phyloP scores from a whole-genome alignment of 2,113 vertebrate species.

The Dissostichus mawsoni region DNA sequence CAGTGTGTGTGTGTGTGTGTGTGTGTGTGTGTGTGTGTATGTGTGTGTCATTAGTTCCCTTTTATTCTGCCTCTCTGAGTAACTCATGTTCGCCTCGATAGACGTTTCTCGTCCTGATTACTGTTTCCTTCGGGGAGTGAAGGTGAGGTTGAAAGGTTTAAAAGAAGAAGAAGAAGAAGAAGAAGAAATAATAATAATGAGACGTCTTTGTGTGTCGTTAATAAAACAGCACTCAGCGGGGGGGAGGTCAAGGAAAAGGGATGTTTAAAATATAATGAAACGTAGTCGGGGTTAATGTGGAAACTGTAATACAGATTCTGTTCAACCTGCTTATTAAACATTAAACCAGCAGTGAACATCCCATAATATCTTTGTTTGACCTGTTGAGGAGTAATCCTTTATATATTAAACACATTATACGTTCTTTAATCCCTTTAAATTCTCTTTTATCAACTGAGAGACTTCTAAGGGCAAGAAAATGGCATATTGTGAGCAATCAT shows the following conservation, averaged over 20 bases:
- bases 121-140: conserved; percentile 34
- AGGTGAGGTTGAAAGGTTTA: conserved; percentile 24
- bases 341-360: too few species aligned
- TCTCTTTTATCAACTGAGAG: too few species aligned
- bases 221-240: conserved; percentile 22
- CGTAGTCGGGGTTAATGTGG: conserved; percentile 15
- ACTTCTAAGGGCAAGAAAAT: too few species aligned
- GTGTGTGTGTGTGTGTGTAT: conserved; percentile 14
- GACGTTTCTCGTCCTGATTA: conserved; percentile 12
- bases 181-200: conserved; percentile 39
- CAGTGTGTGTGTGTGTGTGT: too few species aligned
- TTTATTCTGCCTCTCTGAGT: conserved; percentile 36
- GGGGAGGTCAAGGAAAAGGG: not conserved
- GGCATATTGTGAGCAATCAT: too few species aligned
- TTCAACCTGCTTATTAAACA: too few species aligned
- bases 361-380: too few species aligned
- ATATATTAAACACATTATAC: too few species aligned
- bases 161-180: conserved; percentile 25
- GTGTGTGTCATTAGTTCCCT: conserved; percentile 38
- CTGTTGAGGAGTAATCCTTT: too few species aligned
- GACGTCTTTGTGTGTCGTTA: conserved; percentile 45
- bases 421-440: too few species aligned
- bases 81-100: conserved; percentile 28
- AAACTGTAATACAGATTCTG: not conserved
- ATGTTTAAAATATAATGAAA: conserved; percentile 20